phyloP scores from a whole-genome alignment of 2,888 invertebrate genomes.

The Megalurothrips usitatus region DNA sequence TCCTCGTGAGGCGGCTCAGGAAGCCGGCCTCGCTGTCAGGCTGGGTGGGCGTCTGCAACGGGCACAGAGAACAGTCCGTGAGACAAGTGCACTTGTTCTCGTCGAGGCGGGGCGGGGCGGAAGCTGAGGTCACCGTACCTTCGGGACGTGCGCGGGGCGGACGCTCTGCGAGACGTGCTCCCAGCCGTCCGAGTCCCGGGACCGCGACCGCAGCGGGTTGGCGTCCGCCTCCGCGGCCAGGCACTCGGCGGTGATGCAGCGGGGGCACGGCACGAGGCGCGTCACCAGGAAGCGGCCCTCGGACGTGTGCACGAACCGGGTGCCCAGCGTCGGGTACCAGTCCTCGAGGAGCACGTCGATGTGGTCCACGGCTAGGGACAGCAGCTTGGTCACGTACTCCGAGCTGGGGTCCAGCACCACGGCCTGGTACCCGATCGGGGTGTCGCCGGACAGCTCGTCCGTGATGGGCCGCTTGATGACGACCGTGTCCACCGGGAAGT shows the following conservation, averaged over 20 bases:
- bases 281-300: slow-evolving; percentile 94
- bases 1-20: slow-evolving; percentile 42
- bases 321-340: slow-evolving; percentile 94
- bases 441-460: slow-evolving; percentile 46
- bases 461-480: slow-evolving; percentile 51
- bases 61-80: not conserved
- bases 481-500: slow-evolving; percentile 67
- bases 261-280: slow-evolving; percentile 85
- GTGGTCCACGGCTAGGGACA: slow-evolving; percentile 89
- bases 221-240: slow-evolving; percentile 42
- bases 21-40: not conserved
- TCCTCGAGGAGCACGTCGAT: slow-evolving; percentile 94
- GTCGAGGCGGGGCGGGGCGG: no score
- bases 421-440: slow-evolving; percentile 58
- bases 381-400: slow-evolving; percentile 72
- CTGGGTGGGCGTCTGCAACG: not conserved
- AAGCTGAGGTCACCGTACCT: slow-evolving; percentile 36
- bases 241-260: slow-evolving; percentile 60
- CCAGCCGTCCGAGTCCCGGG: slow-evolving; percentile 20
- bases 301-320: slow-evolving; percentile 95
- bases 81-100: no score
- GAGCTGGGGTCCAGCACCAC: slow-evolving; percentile 73
- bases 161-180: not conserved
- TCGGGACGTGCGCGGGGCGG: slow-evolving; percentile 36
- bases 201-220: slow-evolving; percentile 30